A percentile compares a stretch with the other conserved stretches of the same genome.
phyloP scores from a whole-genome alignment of 2,113 vertebrate species.

The Trogon melanurus region DNA sequence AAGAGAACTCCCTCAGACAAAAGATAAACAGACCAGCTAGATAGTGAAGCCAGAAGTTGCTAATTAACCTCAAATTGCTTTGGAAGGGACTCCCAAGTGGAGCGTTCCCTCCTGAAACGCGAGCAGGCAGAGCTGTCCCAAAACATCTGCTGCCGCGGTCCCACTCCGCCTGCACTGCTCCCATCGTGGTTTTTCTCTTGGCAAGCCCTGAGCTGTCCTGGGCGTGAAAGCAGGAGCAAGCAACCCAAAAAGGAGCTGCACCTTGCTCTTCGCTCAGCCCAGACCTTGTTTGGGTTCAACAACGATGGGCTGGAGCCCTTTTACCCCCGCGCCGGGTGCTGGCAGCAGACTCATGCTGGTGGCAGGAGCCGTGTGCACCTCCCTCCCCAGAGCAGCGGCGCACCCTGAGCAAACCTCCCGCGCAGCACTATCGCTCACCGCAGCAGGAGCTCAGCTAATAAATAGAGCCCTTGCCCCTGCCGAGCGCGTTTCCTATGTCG shows the following conservation, averaged over 20 bases:
- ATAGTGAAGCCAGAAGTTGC: constrained; percentile 26
- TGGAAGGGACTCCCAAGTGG: neutral
- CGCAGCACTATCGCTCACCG: neutral
- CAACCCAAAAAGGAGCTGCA: neutral
- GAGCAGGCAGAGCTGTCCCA: neutral
- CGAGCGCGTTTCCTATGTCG: fast-evolving
- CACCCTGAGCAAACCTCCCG: neutral
- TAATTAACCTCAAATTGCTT: constrained; percentile 47
- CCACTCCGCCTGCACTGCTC: fast-evolving
- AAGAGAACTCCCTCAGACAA: neutral
- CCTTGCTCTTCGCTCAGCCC: neutral
- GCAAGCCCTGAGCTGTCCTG: neutral
- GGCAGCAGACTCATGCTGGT: fast-evolving
- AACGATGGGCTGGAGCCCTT: neutral
- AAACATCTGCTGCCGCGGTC: neutral
- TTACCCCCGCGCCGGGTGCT: fast-evolving
- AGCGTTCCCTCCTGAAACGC: neutral
- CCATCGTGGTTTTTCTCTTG: fast-evolving
- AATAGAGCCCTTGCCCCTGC: neutral
- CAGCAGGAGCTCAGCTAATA: neutral
- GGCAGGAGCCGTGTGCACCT: neutral
- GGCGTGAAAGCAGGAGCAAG: neutral
- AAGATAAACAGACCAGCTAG: constrained; percentile 44
- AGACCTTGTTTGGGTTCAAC: neutral
- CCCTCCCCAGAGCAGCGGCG: fast-evolving